Evolutionary conservation across 2,888 invertebrate genomes (phyloP), one percentile per base, ranked within the genome.

Genomic region (Drosophila parthenogenetica): DNA sequence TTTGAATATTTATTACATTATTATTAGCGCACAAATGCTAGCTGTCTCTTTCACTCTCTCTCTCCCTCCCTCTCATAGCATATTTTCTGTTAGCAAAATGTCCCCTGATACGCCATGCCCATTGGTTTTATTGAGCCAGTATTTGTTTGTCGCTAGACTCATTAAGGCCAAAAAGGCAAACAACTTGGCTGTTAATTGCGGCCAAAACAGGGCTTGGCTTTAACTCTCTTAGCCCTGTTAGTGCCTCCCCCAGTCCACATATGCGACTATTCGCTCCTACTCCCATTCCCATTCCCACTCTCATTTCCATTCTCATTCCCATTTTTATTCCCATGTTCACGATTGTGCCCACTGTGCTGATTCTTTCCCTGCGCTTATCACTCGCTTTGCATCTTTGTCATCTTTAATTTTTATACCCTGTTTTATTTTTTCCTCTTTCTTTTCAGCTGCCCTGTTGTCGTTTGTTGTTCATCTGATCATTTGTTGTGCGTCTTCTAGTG

Each of bases 1-100:
- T 86, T 86, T 86, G 86, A 86, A 86, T 86, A 86, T 86, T 86
- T 86, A 86, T 86, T 86, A 86, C 88, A 77, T 86, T 79, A 77
- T 86, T 79, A 85, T 87, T 82, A 82, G 68, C 68, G 70, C 67
- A 69, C 57, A 64, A 72, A 64, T 49, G 57, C 35, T 55, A 68
- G 68, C 7, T 51, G 8, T 48, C 16, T 32, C 17, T 13, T 13
- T n/a, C 8, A 0, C 43, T 2, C 1, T 39, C 29, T 32, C 29
- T 2, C 29, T 16, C 14, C 29, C 3, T 53, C 32, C 32, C n/a
- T 32, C 14, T 42, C 16, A 16, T 13, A 32, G 43, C 46, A 17
- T 37, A 14, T 13, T 16, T 0, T 4, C 7, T 46, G 22, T 49
- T 35, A 35, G 13, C 4, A 35, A 13, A 35, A 35, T 35, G 63